Evolutionary conservation across 2,797 vertebrate species (phyloP).

Genomic region (Premnoplex brunnescens): DNA sequence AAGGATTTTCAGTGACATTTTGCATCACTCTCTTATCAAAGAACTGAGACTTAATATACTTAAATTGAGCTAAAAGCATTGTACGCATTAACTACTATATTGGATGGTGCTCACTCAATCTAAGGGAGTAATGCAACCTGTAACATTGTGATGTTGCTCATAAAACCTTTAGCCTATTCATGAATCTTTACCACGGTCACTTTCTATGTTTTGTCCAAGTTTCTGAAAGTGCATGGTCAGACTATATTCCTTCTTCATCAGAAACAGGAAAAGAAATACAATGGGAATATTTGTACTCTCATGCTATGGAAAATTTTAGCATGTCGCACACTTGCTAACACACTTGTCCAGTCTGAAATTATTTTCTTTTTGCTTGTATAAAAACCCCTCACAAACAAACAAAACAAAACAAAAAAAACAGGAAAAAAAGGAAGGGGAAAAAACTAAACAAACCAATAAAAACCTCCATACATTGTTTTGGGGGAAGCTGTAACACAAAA

Average conservation of each 20-base stretch:
- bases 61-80: not conserved
- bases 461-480: not conserved
- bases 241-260: not conserved
- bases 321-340: not conserved
- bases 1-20: not conserved
- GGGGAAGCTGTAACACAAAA: not conserved
- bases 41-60: not conserved
- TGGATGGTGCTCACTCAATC: accelerated
- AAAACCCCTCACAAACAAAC: too few relatives aligned
- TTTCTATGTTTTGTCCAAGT: not conserved
- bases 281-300: not conserved
- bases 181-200: not conserved
- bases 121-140: not conserved
- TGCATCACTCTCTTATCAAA: not conserved
- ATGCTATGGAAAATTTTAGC: not conserved
- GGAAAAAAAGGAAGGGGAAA: too few relatives aligned
- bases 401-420: too few relatives aligned
- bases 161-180: not conserved
- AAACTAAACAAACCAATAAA: too few relatives aligned
- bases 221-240: not conserved
- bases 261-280: not conserved
- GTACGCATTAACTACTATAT: accelerated
- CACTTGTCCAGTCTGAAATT: not conserved
- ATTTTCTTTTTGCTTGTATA: not conserved
- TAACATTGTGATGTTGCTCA: not conserved